A percentile compares a stretch with the other conserved stretches of the same genome.
Evolutionary conservation across 2,888 invertebrate species (phyloP).

Genomic region (Phorcus lineatus): DNA sequence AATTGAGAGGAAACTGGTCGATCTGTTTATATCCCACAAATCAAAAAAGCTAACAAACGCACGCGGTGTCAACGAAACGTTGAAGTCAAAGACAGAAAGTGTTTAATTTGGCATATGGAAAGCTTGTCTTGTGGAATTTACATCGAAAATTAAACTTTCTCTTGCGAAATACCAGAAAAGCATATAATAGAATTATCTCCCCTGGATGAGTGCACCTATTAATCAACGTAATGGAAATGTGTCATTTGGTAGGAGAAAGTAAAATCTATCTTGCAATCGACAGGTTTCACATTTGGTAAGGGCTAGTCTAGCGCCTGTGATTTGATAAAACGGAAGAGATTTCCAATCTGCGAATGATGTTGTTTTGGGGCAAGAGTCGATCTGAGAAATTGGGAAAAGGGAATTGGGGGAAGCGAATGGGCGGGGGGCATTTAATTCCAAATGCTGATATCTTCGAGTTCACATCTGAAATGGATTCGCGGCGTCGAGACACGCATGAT

Average conservation of each 20-base stretch:
- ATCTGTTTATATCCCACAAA: conserved; percentile 8
- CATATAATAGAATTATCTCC: conserved; percentile 28
- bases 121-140: background rate
- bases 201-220: conserved; percentile 22
- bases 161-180: background rate
- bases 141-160: conserved; percentile 15
- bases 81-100: background rate
- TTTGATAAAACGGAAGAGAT: background rate
- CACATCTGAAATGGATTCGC: background rate
- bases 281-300: background rate
- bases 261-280: conserved; percentile 13
- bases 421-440: background rate
- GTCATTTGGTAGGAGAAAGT: conserved; percentile 2
- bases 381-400: background rate
- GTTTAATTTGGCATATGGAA: conserved; percentile 20
- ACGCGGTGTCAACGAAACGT: conserved; percentile 3
- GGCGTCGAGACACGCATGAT: background rate
- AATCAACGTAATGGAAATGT: conserved; percentile 11
- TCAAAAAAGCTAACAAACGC: background rate
- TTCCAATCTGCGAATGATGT: background rate
- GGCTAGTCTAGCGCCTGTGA: background rate
- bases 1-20: conserved; percentile 10
- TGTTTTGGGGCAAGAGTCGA: background rate
- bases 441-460: background rate
- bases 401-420: background rate